Evolutionary conservation across 2,797 vertebrate species (phyloP).

Genomic region (Aphelocoma californica): DNA sequence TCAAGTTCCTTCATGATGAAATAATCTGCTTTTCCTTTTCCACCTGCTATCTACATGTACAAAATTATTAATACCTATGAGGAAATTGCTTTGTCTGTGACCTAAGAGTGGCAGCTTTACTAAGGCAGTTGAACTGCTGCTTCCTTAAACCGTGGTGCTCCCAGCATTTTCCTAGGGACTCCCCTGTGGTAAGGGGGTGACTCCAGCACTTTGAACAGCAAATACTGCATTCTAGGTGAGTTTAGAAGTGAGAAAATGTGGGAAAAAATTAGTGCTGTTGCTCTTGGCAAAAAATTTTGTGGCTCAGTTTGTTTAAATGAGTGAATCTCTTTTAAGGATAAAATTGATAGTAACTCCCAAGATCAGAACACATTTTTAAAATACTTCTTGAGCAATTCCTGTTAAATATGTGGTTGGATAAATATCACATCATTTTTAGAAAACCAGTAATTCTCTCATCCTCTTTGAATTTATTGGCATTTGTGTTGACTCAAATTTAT

Average conservation of each 20-base stretch:
- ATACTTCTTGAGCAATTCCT: neutral
- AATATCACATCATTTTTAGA: neutral
- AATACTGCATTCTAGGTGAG: neutral
- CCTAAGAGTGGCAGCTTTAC: neutral
- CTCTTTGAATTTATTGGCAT: neutral
- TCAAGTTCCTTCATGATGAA: neutral
- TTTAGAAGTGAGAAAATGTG: neutral
- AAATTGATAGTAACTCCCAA: neutral
- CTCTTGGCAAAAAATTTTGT: neutral
- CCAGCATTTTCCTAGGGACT: neutral
- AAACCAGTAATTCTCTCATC: neutral
- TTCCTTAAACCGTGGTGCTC: neutral
- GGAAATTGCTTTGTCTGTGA: neutral
- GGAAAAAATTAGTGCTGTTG: neutral
- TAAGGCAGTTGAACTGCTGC: neutral
- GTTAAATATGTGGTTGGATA: neutral
- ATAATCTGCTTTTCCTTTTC: neutral
- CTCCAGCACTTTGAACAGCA: neutral
- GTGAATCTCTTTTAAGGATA: neutral
- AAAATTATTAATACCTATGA: neutral
- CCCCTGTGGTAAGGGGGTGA: rapidly evolving
- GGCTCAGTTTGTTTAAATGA: neutral
- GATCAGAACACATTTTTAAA: neutral
- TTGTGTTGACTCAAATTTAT: neutral
- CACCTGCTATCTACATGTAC: neutral